Evolutionary conservation across 2,888 invertebrate genomes (phyloP).

Genomic region (Thereva nobilitata): DNA sequence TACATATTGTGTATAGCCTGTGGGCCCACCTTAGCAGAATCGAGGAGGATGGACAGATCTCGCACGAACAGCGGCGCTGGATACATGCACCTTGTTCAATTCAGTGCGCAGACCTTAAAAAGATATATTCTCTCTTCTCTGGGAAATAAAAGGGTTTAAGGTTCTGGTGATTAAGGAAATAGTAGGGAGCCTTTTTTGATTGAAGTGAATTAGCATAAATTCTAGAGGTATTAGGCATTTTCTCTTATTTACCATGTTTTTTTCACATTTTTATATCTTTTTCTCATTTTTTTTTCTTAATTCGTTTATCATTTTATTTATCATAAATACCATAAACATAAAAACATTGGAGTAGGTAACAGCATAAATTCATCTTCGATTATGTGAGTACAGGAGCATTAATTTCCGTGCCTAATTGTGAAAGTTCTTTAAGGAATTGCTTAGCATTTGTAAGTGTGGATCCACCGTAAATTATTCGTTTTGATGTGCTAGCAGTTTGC

Average conservation of each 20-base stretch:
- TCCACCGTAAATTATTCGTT: slow-evolving; percentile 92
- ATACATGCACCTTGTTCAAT: slow-evolving; percentile 31
- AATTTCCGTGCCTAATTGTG: slow-evolving; percentile 76
- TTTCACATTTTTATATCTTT: slow-evolving; percentile 1
- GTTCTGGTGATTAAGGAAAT: slow-evolving; percentile 9
- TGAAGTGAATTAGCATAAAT: not conserved
- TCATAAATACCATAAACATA: too few species aligned
- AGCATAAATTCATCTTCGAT: slow-evolving; percentile 39
- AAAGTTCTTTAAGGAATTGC: slow-evolving; percentile 91
- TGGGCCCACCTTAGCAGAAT: slow-evolving; percentile 36
- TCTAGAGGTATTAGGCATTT: not conserved
- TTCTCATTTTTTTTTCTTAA: slow-evolving; percentile 9
- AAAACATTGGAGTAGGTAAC: too few species aligned
- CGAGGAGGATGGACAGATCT: slow-evolving; percentile 37
- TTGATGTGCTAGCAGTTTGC: slow-evolving; percentile 67
- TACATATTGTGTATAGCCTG: slow-evolving; percentile 2
- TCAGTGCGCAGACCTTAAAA: too few species aligned
- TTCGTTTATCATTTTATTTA: not conserved
- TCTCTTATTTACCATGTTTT: not conserved
- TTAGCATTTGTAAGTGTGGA: slow-evolving; percentile 92
- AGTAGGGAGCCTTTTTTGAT: not conserved
- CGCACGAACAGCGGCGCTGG: slow-evolving; percentile 37
- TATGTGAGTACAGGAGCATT: slow-evolving; percentile 54
- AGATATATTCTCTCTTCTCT: slow-evolving; percentile 6
- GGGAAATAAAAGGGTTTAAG: slow-evolving; percentile 5